phyloP scores from a whole-genome alignment of 2,888 invertebrate genomes.

The Hypena proboscidalis region DNA sequence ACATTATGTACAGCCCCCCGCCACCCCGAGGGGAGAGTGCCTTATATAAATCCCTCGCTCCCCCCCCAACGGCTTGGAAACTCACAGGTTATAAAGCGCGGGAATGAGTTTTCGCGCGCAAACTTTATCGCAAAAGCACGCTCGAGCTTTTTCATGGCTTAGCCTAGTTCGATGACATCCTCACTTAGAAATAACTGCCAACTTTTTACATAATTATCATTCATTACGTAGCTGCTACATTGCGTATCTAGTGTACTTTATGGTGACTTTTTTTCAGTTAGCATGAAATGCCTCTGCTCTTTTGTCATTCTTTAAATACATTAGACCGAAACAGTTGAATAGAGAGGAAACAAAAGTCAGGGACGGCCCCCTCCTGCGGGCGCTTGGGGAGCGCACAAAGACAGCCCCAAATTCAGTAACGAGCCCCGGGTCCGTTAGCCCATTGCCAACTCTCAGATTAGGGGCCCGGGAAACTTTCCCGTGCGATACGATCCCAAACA shows the following conservation, averaged over 20 bases:
- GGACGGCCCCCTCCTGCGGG: constrained; percentile 68
- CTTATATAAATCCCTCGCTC: constrained; percentile 61
- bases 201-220: constrained; percentile 20
- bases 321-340: constrained; percentile 47
- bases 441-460: constrained; percentile 69
- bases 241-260: background rate
- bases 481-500: constrained; percentile 41
- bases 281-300: constrained; percentile 15
- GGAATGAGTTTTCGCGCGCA: constrained; percentile 80
- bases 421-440: constrained; percentile 60
- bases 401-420: constrained; percentile 65
- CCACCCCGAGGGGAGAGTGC: constrained; percentile 44
- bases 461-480: constrained; percentile 56
- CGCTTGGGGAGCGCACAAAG: constrained; percentile 73
- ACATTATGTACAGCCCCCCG: constrained; percentile 63
- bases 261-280: background rate
- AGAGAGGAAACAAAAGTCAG: constrained; percentile 66
- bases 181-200: constrained; percentile 32
- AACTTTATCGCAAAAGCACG: constrained; percentile 71
- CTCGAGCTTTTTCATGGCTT: constrained; percentile 60
- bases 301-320: constrained; percentile 23
- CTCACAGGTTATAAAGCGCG: constrained; percentile 76
- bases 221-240: constrained; percentile 3
- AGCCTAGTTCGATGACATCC: constrained; percentile 51
- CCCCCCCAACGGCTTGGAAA: constrained; percentile 60